A percentile compares a stretch with the other conserved stretches of the same genome.
Evolutionary conservation across 2,113 vertebrate genomes (phyloP).

Genomic region (Elaphurus davidianus): DNA sequence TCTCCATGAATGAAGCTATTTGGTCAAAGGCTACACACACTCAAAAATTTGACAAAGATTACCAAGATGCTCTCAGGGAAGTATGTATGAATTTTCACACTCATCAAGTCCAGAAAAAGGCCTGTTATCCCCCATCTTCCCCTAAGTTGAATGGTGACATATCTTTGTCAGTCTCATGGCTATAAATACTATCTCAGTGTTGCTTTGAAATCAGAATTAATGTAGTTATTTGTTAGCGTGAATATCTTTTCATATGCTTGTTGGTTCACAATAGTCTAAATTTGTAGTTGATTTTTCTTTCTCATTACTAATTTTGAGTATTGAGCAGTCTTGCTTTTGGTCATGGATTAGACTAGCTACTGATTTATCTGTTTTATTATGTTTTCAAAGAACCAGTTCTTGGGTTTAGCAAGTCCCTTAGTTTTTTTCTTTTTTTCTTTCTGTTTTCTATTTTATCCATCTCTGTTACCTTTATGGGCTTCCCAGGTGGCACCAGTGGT

Average conservation of each 20-base stretch:
- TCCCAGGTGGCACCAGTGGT: background rate
- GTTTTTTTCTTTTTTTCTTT: background rate
- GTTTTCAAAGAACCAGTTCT: background rate
- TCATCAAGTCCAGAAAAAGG: background rate
- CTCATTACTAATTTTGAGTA: background rate
- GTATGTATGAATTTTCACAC: background rate
- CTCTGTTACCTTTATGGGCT: background rate
- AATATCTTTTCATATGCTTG: background rate
- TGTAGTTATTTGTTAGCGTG: background rate
- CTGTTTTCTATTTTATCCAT: background rate
- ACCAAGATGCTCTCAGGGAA: background rate
- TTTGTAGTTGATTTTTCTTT: background rate
- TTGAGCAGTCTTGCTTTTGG: background rate
- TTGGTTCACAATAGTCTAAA: background rate
- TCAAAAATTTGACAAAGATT: background rate
- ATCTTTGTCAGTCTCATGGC: background rate
- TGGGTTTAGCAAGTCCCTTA: background rate
- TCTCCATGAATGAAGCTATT: background rate
- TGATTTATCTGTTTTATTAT: background rate
- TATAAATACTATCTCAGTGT: background rate
- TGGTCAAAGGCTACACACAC: background rate
- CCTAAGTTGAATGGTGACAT: background rate
- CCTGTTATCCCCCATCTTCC: rapidly evolving
- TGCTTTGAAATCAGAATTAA: background rate
- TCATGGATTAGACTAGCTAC: background rate